Evolutionary conservation across 92 coral and sea anemone genomes (phyloP).

Genomic region (Palythoa heliodiscus): DNA sequence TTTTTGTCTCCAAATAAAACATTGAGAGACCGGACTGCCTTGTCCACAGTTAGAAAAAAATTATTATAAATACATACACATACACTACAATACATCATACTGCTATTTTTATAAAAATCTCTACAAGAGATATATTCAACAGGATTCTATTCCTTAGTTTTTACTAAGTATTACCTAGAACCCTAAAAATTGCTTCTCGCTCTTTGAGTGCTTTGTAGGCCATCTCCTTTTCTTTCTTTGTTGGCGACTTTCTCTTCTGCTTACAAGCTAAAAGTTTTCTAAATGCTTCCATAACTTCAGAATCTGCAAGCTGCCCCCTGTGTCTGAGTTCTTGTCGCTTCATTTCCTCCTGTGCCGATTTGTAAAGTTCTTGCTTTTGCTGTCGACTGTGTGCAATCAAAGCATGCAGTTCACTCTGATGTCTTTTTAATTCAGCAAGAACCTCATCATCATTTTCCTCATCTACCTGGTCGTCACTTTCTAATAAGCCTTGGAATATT

Average conservation of each 20-base stretch:
- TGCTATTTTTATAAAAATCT: background rate
- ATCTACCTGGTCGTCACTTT: conserved; percentile 67
- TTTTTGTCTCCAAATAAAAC: too few relatives aligned
- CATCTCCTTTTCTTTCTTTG: conserved; percentile 89
- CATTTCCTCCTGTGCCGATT: conserved; percentile 92
- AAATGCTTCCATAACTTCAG: conserved; percentile 95
- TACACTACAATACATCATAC: background rate
- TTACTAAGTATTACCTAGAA: conserved; percentile 65
- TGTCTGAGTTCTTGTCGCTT: conserved; percentile 93
- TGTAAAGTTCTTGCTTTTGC: conserved; percentile 78
- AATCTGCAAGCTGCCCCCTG: conserved; percentile 86
- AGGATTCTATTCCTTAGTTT: too few relatives aligned
- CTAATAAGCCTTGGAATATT: conserved; percentile 86
- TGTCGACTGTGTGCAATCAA: conserved; percentile 82
- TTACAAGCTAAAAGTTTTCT: conserved; percentile 85
- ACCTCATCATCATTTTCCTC: conserved; percentile 96
- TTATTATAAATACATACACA: too few relatives aligned
- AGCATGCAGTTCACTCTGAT: conserved; percentile 86
- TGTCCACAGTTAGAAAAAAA: background rate
- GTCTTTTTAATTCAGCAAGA: conserved; percentile 79
- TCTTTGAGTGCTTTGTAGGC: conserved; percentile 94
- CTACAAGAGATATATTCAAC: background rate
- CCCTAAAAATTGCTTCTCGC: conserved; percentile 94
- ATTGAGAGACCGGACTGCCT: background rate
- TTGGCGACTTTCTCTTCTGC: conserved; percentile 95